phyloP scores from a whole-genome alignment of 2,797 vertebrate species.

The Oryzias dopingdopingensis region DNA sequence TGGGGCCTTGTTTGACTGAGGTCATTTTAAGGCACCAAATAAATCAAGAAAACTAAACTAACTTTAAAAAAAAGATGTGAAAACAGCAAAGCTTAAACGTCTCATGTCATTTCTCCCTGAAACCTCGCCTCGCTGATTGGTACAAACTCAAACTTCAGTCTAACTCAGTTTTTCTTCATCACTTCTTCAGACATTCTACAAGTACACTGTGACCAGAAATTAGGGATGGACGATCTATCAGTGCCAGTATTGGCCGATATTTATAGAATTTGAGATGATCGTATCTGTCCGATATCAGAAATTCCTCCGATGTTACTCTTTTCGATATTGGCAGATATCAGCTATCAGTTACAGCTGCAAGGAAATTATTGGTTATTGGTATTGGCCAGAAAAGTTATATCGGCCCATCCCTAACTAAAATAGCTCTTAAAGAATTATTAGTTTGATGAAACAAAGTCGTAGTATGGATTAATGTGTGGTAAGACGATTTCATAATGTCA shows the following conservation, averaged over 20 bases:
- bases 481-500: constrained; percentile 19
- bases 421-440: constrained; percentile 37
- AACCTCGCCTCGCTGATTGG: neutral
- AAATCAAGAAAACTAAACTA: neutral
- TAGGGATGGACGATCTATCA: too few relatives aligned
- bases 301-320: too few relatives aligned
- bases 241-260: too few relatives aligned
- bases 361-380: too few relatives aligned
- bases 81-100: neutral
- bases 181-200: constrained; percentile 21
- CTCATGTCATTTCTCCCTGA: neutral
- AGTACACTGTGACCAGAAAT: constrained; percentile 8
- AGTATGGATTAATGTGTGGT: constrained; percentile 11
- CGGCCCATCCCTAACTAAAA: constrained; percentile 2
- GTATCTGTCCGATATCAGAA: too few relatives aligned
- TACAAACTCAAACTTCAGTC: constrained; percentile 1
- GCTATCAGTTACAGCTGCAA: too few relatives aligned
- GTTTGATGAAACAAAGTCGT: constrained; percentile 20
- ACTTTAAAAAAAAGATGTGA: neutral
- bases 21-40: too few relatives aligned
- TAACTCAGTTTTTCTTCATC: neutral
- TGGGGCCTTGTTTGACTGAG: too few relatives aligned
- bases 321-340: too few relatives aligned
- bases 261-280: too few relatives aligned
- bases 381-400: too few relatives aligned